phyloP scores from a whole-genome alignment of 2,797 vertebrate genomes.

The Tenualosa ilisha region DNA sequence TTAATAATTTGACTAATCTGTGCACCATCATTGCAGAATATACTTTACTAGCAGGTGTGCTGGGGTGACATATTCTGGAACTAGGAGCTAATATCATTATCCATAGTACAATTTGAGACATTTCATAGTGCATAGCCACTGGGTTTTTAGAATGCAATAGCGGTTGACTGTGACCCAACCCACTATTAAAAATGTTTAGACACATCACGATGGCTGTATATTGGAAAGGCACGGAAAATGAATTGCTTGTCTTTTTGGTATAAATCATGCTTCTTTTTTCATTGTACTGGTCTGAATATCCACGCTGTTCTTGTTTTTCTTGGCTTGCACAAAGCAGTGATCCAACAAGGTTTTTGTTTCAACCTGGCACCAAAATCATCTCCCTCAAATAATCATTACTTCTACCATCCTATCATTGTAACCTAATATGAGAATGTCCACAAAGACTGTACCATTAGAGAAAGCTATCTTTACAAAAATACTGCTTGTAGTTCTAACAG shows the following conservation, averaged over 20 bases:
- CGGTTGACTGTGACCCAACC: neutral
- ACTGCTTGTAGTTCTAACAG: neutral
- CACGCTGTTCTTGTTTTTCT: neutral
- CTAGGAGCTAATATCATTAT: neutral
- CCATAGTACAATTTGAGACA: neutral
- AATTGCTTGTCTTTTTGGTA: neutral
- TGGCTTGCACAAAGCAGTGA: neutral
- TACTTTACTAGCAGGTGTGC: neutral
- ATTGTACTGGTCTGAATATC: neutral
- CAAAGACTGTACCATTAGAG: neutral
- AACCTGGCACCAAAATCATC: neutral
- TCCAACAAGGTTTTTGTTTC: neutral
- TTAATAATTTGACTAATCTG: neutral
- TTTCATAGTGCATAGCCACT: neutral
- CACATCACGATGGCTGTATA: neutral
- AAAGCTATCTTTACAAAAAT: neutral
- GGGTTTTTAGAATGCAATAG: neutral
- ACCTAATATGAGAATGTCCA: neutral
- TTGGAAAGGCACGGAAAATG: neutral
- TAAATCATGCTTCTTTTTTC: neutral
- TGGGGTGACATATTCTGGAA: neutral
- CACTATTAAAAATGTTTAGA: neutral
- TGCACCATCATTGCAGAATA: neutral
- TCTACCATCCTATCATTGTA: neutral
- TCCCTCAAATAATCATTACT: neutral